Conservation (phyloP, 2,797 vertebrate genomes). For the Rhinoraja longicauda region DNA sequence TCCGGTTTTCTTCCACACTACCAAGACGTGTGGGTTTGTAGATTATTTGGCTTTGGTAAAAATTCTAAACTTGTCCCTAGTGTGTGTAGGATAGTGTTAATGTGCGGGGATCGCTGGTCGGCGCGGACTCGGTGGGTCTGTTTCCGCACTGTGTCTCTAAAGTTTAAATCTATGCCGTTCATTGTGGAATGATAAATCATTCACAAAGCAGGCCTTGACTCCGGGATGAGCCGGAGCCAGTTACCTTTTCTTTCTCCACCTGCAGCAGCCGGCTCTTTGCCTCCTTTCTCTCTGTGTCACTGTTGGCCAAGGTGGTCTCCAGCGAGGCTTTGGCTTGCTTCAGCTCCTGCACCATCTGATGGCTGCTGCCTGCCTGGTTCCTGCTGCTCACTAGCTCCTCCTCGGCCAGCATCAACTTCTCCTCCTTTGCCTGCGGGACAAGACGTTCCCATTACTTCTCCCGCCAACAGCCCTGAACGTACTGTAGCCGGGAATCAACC, state of each 20-base stretch:
- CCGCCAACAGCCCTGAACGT: too few species aligned
- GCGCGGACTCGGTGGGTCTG: too few species aligned
- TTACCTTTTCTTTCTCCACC: constrained; percentile 76
- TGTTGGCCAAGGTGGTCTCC: constrained; percentile 70
- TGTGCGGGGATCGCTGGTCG: too few species aligned
- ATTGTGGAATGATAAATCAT: too few species aligned
- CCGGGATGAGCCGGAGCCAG: not conserved
- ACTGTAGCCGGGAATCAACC: not conserved
- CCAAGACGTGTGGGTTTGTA: too few species aligned
- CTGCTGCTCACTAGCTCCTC: constrained; percentile 82
- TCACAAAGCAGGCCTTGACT: not conserved
- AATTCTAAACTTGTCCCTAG: too few species aligned
- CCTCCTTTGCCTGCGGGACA: constrained; percentile 65
- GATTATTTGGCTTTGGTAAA: too few species aligned
- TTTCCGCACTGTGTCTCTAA: too few species aligned
- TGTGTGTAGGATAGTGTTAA: too few species aligned
- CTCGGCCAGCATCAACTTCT: constrained; percentile 76
- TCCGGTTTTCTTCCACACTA: too few species aligned
- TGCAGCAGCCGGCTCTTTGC: constrained; percentile 67
- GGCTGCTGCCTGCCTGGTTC: constrained; percentile 71
- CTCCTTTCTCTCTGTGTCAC: constrained; percentile 65
- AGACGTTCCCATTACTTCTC: too few species aligned
- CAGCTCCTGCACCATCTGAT: constrained; percentile 75
- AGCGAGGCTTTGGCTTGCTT: constrained; percentile 56
- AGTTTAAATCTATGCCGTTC: too few species aligned